Percentiles rank a stretch among this genome's conserved stretches.
Evolutionary conservation across 2,888 invertebrate genomes (phyloP).

Genomic region (Chrysodeixis includens): DNA sequence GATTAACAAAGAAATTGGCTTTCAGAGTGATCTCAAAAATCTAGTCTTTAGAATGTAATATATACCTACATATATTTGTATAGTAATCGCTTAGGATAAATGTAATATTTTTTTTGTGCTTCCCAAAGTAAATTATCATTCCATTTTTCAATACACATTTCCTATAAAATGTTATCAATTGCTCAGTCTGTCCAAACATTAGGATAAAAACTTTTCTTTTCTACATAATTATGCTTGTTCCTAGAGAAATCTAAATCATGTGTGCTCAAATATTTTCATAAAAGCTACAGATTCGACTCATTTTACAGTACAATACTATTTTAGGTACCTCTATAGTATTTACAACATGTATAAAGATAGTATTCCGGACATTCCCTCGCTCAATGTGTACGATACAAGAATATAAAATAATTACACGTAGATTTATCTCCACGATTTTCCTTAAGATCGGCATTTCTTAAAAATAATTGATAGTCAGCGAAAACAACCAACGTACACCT

Average conservation of each 20-base stretch:
- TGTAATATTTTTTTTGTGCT: constrained; percentile 18
- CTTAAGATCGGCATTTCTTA: neutral
- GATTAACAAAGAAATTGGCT: constrained; percentile 67
- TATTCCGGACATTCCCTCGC: neutral
- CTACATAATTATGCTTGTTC: neutral
- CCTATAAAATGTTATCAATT: neutral
- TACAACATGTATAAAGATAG: neutral
- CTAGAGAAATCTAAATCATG: neutral
- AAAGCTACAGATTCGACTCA: neutral
- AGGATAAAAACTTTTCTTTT: neutral
- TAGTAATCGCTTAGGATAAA: constrained; percentile 15
- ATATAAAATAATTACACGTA: neutral
- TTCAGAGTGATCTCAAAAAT: constrained; percentile 77
- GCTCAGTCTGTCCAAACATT: neutral
- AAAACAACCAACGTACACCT: neutral
- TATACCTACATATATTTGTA: constrained; percentile 22
- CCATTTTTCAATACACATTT: neutral
- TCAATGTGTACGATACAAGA: neutral
- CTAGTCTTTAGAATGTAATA: constrained; percentile 64
- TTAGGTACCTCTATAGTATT: neutral
- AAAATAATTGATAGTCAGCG: neutral
- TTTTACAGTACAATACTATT: neutral
- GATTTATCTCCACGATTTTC: neutral
- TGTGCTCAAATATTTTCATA: neutral
- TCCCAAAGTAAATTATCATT: neutral